Base-by-base conservation (phyloP, 2,113 vertebrate genomes). In the Embiotoca jacksoni region DNA sequence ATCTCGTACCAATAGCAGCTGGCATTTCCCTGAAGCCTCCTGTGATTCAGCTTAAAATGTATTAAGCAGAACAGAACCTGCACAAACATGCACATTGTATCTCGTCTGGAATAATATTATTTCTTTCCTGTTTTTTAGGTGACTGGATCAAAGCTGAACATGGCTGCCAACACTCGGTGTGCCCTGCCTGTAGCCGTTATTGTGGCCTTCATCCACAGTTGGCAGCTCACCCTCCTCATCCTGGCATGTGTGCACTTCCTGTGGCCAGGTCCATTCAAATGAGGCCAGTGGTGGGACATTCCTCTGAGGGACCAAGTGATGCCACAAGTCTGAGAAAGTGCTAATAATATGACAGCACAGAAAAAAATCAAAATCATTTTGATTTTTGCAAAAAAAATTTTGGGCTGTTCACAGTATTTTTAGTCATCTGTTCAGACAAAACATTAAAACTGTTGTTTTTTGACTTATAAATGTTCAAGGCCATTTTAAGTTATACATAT, bases 311-410 rank as follows among this genome's bases (percentile, higher is more conserved):
- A 94, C 87, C 83, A 93, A 92, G 94, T 89, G 83, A 91, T 89
- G 70, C 93, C 94, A 84, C 92, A 95, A 93, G 52, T 89, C 93
- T 86, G 92, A 89, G 91, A 95, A 90, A 92, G 91, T 95, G 92
- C n/a, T 64, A 71, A 80, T 80, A n/a, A 44, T 23, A 72, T 68
- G 57, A 81, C 60, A 72, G 67, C 80, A 67, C 41, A 35, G 10
- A 53, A 37, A 16, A 11, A 44, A 41, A 52, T 50, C 23, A 3
- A 41, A 61, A 41, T 52, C 16, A 7, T 44, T 63, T 47, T 14
- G 54, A 55, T 65, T 9, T 46, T 49, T 14, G 7, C 13, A n/a
- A n/a, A n/a, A n/a, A n/a, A n/a, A n/a, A n/a, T 68, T 74, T 81
- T 10, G 65, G 78, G 94, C 91, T 32, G 94, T 96, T 83, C 93